Evolutionary conservation across 1,140 invertebrate species (phyloP), one percentile per base, ranked within the genome.

Genomic region (Heliconius himera): DNA sequence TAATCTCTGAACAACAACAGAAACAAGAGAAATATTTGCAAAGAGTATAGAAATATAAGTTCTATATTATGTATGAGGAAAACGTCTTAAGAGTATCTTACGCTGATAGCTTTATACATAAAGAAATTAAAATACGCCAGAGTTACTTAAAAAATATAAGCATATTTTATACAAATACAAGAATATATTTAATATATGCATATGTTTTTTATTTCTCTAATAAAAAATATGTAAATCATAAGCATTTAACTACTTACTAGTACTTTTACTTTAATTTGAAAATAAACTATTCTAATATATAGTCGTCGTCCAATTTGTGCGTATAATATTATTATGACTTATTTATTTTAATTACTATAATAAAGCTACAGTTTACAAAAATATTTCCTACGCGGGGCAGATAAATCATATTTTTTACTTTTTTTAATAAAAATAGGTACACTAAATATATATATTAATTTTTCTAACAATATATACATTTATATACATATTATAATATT

Each of bases 241-340:
- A 66, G 26, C 60, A 66, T 11, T 66, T 13, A 66, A 66, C 60
- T 29, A 66, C 9, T 60, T 18, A 66, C 60, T n/a, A 66, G 22
- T 66, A 66, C 11, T 66, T 66, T 66, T 26, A 26, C 9, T 66
- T 29, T 66, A 26, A 66, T 66, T 66, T 16, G 4, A 66, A 16
- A 66, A 66, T 13, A 29, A 66, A 26, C 60, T 26, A 66, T 29
- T 66, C 16, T 16, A 66, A 66, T 66, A 29, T 66, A 29, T 16
- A 66, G 29, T 13, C 60, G 60, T 66, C 22, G 22, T 66, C 60
- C 22, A 66, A 26, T 66, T 66, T 66, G 26, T 66, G 60, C 60
- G 60, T 66, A 66, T 66, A 29, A 66, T 66, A 60, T 60, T 60
- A 60, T 60, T 60, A 66, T 66, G 33, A 36, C 33, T 36, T 36